Evolutionary conservation across 2,797 vertebrate genomes (phyloP).

Genomic region (Lacerta bilineata): DNA sequence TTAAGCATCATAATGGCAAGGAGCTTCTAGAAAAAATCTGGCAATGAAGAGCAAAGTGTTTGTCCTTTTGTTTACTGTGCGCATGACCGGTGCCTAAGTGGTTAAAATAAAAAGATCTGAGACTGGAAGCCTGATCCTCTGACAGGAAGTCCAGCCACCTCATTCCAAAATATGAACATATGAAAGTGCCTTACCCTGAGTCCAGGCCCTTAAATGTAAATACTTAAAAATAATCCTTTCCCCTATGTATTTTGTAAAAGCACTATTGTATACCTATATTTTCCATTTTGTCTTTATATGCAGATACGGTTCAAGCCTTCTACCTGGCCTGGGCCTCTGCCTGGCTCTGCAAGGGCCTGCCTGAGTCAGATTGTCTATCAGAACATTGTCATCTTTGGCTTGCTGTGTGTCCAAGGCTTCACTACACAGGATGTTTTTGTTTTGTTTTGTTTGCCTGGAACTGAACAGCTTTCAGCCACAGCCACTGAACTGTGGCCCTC

Average conservation of each 20-base stretch:
- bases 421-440: not conserved
- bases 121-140: not conserved
- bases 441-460: not conserved
- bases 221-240: too few relatives aligned
- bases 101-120: slow-evolving; percentile 13
- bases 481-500: not conserved
- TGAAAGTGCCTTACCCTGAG: not conserved
- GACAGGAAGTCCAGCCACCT: slow-evolving; percentile 3
- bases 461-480: not conserved
- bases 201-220: not conserved
- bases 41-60: not conserved
- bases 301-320: too few relatives aligned
- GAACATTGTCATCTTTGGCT: not conserved
- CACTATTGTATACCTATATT: too few relatives aligned
- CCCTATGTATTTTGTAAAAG: too few relatives aligned
- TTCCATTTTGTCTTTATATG: too few relatives aligned
- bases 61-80: not conserved
- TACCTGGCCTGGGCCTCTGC: too few relatives aligned
- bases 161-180: not conserved
- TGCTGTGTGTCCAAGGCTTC: not conserved
- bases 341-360: not conserved
- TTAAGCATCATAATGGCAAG: not conserved
- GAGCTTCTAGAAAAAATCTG: not conserved
- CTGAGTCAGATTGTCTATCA: not conserved
- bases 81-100: not conserved